Percentiles rank a stretch among this genome's conserved stretches.
Conservation (phyloP, 2,113 vertebrate species). For the Kryptolebias marmoratus region DNA sequence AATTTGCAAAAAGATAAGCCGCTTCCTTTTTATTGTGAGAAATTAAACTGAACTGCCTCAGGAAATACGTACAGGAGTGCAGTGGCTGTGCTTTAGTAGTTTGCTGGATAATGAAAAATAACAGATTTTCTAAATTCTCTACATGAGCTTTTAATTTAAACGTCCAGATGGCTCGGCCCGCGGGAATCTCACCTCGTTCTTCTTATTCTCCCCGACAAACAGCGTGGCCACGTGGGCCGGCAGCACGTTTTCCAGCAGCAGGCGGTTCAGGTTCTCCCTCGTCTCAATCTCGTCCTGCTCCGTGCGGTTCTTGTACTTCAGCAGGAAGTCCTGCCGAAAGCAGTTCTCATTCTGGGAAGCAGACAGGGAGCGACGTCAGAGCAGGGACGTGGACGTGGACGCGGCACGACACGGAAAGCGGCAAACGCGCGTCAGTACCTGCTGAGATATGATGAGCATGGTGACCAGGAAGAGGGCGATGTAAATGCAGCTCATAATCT, state of each 20-base stretch:
- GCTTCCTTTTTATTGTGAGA: neutral
- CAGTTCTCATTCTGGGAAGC: conserved; percentile 89
- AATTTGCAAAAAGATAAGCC: neutral
- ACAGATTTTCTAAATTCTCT: too few relatives aligned
- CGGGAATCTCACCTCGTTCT: conserved; percentile 88
- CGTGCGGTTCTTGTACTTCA: conserved; percentile 96
- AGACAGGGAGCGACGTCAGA: neutral
- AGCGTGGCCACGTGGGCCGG: conserved; percentile 93
- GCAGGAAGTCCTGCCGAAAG: conserved; percentile 91
- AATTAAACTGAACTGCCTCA: neutral
- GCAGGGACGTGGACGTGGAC: neutral
- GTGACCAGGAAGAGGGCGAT: conserved; percentile 91
- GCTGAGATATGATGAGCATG: conserved; percentile 89
- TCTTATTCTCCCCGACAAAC: conserved; percentile 94
- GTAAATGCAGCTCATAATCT: conserved; percentile 87
- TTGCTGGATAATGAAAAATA: too few relatives aligned
- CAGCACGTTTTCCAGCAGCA: conserved; percentile 96
- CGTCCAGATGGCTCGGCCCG: conserved; percentile 1
- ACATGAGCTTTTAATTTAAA: neutral
- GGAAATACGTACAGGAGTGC: neutral
- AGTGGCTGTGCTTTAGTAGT: neutral
- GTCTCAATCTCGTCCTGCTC: conserved; percentile 97
- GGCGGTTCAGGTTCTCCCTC: conserved; percentile 95
- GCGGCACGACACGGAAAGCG: neutral
- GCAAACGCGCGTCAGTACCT: conserved; percentile 77